phyloP scores from a whole-genome alignment of 2,888 invertebrate genomes.

The Calameuta pallipes region DNA sequence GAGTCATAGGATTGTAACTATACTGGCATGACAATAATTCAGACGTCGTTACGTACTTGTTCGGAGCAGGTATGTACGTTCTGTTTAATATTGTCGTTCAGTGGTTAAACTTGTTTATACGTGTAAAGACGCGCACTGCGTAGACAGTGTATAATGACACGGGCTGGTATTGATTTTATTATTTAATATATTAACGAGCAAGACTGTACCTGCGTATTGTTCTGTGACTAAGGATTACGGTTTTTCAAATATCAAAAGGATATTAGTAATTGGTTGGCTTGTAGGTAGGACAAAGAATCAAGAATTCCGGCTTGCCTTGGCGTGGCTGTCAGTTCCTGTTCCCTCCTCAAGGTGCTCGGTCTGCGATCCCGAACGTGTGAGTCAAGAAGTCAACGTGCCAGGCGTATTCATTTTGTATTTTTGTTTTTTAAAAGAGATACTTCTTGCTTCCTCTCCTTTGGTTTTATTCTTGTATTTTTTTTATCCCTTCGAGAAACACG shows the following conservation, averaged over 20 bases:
- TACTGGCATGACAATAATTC: background rate
- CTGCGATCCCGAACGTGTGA: constrained; percentile 25
- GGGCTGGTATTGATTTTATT: background rate
- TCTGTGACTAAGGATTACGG: background rate
- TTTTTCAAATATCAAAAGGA: background rate
- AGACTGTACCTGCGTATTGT: constrained; percentile 10
- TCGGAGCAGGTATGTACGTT: background rate
- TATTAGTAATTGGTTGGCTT: background rate
- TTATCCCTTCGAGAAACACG: background rate
- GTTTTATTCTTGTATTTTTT: background rate
- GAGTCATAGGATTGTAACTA: background rate
- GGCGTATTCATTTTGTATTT: constrained; percentile 11
- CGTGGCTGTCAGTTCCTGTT: constrained; percentile 50
- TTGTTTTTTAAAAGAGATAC: background rate
- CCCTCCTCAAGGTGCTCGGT: constrained; percentile 47
- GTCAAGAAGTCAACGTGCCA: constrained; percentile 46
- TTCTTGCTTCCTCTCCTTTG: background rate
- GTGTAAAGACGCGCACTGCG: background rate
- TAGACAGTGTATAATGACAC: background rate
- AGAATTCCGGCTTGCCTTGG: constrained; percentile 50
- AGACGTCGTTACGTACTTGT: background rate
- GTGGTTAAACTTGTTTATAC: background rate
- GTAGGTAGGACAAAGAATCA: constrained; percentile 5
- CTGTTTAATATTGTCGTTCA: background rate
- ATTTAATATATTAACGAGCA: background rate